phyloP scores from a whole-genome alignment of 2,797 vertebrate species.

The Moxostoma hubbsi region DNA sequence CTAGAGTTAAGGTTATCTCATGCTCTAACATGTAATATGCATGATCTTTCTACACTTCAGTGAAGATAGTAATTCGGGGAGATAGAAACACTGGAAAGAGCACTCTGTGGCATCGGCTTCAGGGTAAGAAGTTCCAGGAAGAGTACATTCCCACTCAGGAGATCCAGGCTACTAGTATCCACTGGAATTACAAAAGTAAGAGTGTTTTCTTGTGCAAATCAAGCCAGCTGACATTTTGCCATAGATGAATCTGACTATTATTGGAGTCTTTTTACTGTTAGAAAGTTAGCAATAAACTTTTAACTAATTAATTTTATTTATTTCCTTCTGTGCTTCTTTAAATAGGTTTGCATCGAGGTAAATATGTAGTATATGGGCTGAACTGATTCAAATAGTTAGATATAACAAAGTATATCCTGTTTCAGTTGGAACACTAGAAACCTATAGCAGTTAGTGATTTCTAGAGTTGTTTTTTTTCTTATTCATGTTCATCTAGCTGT shows the following conservation, averaged over 20 bases:
- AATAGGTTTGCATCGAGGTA: slow-evolving; percentile 39
- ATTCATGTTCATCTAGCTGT: neutral
- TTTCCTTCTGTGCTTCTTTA: slow-evolving; percentile 39
- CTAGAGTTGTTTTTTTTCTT: neutral
- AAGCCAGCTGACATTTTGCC: neutral
- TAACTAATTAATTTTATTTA: slow-evolving; percentile 11
- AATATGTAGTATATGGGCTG: slow-evolving; percentile 9
- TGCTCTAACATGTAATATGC: slow-evolving; percentile 13
- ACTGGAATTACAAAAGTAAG: slow-evolving; percentile 97
- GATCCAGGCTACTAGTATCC: slow-evolving; percentile 98
- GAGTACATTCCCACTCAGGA: slow-evolving; percentile 97
- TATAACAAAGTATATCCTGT: neutral
- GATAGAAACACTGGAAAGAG: slow-evolving; percentile 97
- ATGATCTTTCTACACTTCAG: slow-evolving; percentile 64
- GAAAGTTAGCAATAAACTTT: neutral
- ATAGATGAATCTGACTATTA: neutral
- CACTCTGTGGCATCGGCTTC: slow-evolving; percentile 93
- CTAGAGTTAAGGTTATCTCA: neutral
- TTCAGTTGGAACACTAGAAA: neutral
- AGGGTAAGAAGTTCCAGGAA: slow-evolving; percentile 93
- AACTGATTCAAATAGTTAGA: neutral
- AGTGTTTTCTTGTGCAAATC: neutral
- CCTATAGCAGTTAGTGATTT: neutral
- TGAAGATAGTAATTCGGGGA: slow-evolving; percentile 98
- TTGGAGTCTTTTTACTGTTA: neutral